Conservation (phyloP, 2,888 invertebrate genomes). For the Leucoptera coffeella region DNA sequence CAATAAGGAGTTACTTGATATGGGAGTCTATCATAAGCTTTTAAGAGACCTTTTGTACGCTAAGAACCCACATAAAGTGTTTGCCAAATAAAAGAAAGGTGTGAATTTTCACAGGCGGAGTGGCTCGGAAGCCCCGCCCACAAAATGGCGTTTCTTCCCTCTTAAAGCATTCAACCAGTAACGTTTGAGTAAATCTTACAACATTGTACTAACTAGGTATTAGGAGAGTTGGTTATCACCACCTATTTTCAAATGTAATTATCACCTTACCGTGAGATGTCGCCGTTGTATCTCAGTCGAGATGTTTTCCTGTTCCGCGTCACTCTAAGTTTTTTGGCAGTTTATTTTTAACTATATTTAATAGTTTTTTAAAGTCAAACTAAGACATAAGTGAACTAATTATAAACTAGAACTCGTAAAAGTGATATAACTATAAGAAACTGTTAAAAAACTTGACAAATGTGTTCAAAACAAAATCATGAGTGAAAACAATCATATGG, state of each 20-base stretch:
- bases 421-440: too few species aligned
- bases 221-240: conserved; percentile 19
- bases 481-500: too few species aligned
- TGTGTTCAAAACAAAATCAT: background rate
- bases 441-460: too few species aligned
- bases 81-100: conserved; percentile 54
- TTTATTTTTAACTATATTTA: too few species aligned
- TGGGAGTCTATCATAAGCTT: conserved; percentile 44
- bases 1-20: conserved; percentile 37
- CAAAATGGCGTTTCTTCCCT: conserved; percentile 47
- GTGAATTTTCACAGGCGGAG: conserved; percentile 47
- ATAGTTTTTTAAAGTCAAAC: too few species aligned
- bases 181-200: conserved; percentile 22
- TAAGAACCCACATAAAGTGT: conserved; percentile 46
- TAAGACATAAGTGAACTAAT: too few species aligned
- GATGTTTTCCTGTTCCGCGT: too few species aligned
- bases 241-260: conserved; percentile 50
- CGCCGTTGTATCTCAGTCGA: too few species aligned
- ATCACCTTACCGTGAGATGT: too few species aligned
- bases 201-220: conserved; percentile 36
- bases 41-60: conserved; percentile 42
- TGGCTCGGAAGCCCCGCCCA: conserved; percentile 28
- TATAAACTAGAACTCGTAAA: too few species aligned
- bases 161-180: conserved; percentile 26
- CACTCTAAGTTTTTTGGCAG: too few species aligned